Conservation (phyloP, 2,797 vertebrate species). For the Tinamus major region DNA sequence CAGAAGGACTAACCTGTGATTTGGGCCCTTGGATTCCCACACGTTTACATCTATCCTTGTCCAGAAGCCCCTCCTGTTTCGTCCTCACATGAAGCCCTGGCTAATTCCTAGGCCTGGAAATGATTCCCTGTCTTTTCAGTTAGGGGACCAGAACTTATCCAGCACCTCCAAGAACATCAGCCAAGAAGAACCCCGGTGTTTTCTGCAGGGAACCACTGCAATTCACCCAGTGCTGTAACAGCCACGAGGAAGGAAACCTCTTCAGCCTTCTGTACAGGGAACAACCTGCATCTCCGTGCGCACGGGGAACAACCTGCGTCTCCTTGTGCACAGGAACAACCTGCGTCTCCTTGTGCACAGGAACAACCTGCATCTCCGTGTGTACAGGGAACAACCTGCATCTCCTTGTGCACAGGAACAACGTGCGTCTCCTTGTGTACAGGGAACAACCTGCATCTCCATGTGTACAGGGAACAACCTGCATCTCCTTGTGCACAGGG, state of each 20-base stretch:
- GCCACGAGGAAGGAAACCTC: not conserved
- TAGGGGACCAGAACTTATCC: not conserved
- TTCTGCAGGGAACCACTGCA: not conserved
- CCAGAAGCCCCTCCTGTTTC: not conserved
- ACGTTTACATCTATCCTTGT: not conserved
- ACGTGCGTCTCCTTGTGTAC: too few relatives aligned
- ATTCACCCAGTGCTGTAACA: rapidly evolving
- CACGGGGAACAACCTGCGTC: too few relatives aligned
- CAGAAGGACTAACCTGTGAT: not conserved
- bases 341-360: too few relatives aligned
- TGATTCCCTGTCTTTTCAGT: not conserved
- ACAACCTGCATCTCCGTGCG: too few relatives aligned
- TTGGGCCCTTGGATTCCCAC: rapidly evolving
- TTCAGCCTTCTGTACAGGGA: not conserved
- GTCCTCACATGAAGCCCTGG: not conserved
- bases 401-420: too few relatives aligned
- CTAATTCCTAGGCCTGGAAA: not conserved
- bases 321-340: too few relatives aligned
- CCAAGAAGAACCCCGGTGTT: too few relatives aligned
- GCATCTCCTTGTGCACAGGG: too few relatives aligned
- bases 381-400: too few relatives aligned
- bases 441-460: too few relatives aligned
- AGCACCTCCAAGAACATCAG: not conserved
- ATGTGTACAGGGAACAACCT: too few relatives aligned
- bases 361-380: too few relatives aligned